Evolutionary conservation across 2,113 vertebrate species (phyloP).

Genomic region (Phyllostomus discolor): DNA sequence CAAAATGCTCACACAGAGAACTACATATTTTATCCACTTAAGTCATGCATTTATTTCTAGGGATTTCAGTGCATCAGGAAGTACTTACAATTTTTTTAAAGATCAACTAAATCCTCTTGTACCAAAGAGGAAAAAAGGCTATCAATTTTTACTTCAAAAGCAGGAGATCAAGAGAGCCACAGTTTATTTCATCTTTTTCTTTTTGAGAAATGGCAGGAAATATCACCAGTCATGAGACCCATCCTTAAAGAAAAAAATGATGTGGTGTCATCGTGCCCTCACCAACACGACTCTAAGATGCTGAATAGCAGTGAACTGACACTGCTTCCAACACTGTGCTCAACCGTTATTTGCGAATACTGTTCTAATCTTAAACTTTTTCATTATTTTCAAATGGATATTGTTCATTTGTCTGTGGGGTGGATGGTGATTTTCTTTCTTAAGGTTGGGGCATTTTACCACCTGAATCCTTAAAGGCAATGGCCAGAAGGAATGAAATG

Average conservation of each 20-base stretch:
- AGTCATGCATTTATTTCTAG: neutral
- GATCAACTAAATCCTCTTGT: neutral
- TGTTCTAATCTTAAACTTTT: neutral
- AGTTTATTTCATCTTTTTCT: neutral
- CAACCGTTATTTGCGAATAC: neutral
- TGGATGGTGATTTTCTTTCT: constrained; percentile 2
- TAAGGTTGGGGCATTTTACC: constrained; percentile 90
- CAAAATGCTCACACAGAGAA: neutral
- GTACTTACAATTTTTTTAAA: neutral
- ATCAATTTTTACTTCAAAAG: neutral
- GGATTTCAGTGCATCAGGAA: neutral
- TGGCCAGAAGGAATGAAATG: constrained; percentile 92
- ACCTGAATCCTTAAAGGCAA: constrained; percentile 90
- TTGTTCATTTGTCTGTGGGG: constrained; percentile 38
- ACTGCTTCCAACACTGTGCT: neutral
- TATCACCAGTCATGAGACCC: neutral
- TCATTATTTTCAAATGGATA: neutral
- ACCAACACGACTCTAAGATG: neutral
- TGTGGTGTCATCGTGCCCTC: neutral
- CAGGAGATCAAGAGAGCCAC: neutral
- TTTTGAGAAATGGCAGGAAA: neutral
- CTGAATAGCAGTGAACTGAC: neutral
- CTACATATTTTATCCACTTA: neutral
- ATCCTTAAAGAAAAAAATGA: neutral
- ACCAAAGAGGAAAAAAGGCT: neutral